Conservation (phyloP, 2,797 vertebrate species). For the Myotis findleyi region DNA sequence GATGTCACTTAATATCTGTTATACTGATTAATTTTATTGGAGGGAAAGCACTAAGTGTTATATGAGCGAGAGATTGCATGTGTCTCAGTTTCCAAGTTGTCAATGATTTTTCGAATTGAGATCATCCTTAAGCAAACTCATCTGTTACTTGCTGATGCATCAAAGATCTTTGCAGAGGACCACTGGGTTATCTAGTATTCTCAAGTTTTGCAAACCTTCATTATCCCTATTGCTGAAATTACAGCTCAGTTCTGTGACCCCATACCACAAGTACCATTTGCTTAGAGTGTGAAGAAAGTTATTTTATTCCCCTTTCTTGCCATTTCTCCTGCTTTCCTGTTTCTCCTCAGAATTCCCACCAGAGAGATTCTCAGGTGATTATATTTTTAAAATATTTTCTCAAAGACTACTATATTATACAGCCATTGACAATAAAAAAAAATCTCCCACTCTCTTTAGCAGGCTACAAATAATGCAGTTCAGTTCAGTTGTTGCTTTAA, state of each 20-base stretch:
- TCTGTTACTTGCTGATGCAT: neutral
- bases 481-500: neutral
- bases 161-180: neutral
- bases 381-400: neutral
- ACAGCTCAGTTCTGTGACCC: neutral
- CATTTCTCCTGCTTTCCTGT: neutral
- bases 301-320: neutral
- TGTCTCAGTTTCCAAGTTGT: neutral
- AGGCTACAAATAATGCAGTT: neutral
- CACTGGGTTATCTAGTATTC: neutral
- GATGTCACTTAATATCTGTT: neutral
- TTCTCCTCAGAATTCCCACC: conserved; percentile 44
- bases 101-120: neutral
- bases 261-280: neutral
- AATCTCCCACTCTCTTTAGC: neutral
- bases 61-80: neutral
- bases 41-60: neutral
- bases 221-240: neutral
- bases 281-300: neutral
- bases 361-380: neutral
- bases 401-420: neutral
- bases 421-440: neutral
- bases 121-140: neutral
- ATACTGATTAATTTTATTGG: neutral
- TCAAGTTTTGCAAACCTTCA: neutral